Base-by-base conservation (phyloP, 2,888 invertebrate genomes). In the Mythimna pallens region DNA sequence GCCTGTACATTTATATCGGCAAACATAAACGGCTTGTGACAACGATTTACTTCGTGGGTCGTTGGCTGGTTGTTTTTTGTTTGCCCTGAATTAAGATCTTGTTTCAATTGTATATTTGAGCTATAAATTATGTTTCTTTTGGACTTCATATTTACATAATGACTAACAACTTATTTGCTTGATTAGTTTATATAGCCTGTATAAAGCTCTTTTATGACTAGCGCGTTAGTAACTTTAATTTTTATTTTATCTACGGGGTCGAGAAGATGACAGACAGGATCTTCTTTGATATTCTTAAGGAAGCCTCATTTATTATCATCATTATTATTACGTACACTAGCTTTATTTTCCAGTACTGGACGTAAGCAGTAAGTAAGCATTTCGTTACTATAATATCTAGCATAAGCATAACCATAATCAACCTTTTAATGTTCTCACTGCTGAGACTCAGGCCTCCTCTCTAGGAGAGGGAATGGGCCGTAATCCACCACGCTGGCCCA, bases 11-110 rank as follows among this genome's bases (percentile, higher is more conserved):
- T 62, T 71, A 75, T 75, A 83, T 71, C 62, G 68, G 66, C 61
- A 12, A 65, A 66, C 70, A 76, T 74, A 68, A 76, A 67, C 72
- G 67, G 58, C 58, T 83, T 76, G 80, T 74, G 81, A 81, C 84
- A 81, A 77, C 70, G 65, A 64, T 73, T 80, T 69, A 80, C 57
- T 54, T 55, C 55, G 69, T 78, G 65, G 65, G 43, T 59, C 40
- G 82, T 17, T 40, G 40, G 7, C 62, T 59, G 52, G 47, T 64
- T 22, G 30, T 63, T 82, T 80, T 79, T 81, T 70, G 40, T 81
- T 55, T 63, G 55, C n/a, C 55, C 67, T 72, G 40, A 50, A 65
- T 82, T 77, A 43, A 77, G 36, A 78, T 63, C 65, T 73, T 55
- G 63, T 59, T 80, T 66, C 47, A 64, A 61, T 76, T 65, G 54